Evolutionary conservation across 2,888 invertebrate genomes (phyloP), one percentile per base, ranked within the genome.

Genomic region (Epinotia nisella): DNA sequence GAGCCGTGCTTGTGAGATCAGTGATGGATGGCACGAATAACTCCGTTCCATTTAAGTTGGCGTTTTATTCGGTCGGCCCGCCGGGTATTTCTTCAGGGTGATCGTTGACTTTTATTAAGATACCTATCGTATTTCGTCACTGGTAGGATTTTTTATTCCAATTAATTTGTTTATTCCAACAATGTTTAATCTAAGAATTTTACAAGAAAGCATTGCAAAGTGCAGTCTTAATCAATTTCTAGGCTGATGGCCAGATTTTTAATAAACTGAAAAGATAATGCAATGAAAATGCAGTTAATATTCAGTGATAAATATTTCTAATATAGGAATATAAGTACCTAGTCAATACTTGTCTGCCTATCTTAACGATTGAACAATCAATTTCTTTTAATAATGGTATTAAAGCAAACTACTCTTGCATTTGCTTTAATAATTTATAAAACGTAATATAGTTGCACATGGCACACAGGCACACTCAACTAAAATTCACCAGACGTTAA

Each of bases 1-100:
- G 75, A 67, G 60, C 65, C 39, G 1, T n/a, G 62, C 56, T 69
- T 67, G 72, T 74, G 67, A 66, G 74, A 51, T 67, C 66, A 49
- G 66, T 75, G 76, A 76, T 76, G 58, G 74, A 76, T 76, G 72
- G 60, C 39, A 58, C 24, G 19, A 72, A 68, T 72, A 62, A 70
- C 70, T 64, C 68, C 68, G 51, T 73, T 69, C 68, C 62, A 64
- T 73, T 73, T 69, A 73, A 51, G 58, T 67, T 59, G 64, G 68
- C 68, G 41, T 73, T 73, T 73, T 49, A 71, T 67, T 67, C 45
- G 60, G 49, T 39, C 56, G 59, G 51, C 60, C 71, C 73, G 24
- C 7, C 24, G 62, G 62, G 41, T 71, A 49, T 45, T 71, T 29
- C 56, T 70, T 62, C 21, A 17, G 39, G 19, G 62, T 53, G 53